These are phyloP conservation scores for Brenthis ino DNA, from an alignment of 2,888 invertebrate genomes.

Conservation along the genomic window DNA sequence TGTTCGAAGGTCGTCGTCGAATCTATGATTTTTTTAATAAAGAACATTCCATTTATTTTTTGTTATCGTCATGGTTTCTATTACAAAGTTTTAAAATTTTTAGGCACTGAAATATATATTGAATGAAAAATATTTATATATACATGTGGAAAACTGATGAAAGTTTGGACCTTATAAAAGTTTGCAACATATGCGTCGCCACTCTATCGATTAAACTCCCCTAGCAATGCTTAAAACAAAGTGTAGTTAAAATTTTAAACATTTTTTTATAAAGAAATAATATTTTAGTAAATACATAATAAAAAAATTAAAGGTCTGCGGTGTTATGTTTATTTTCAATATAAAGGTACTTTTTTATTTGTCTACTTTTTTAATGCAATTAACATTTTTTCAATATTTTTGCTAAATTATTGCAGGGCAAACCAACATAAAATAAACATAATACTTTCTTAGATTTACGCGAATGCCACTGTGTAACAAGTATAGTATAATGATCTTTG, in stretches of 20 bases:
- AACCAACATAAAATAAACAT: too few species aligned
- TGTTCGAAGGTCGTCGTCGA: slow-evolving; percentile 85
- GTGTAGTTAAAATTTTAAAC: slow-evolving; percentile 36
- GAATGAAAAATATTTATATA: slow-evolving; percentile 11
- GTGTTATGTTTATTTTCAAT: too few species aligned
- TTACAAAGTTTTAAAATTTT: neutral
- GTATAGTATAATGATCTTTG: too few species aligned
- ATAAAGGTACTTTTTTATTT: too few species aligned
- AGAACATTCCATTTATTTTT: neutral
- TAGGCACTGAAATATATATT: neutral
- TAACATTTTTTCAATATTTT: too few species aligned
- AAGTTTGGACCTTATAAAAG: slow-evolving; percentile 15
- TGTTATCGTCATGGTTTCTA: neutral
- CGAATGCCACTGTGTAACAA: too few species aligned
- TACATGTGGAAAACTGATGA: slow-evolving; percentile 5
- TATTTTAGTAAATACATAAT: too few species aligned
- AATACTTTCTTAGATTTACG: too few species aligned
- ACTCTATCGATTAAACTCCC: slow-evolving; percentile 5
- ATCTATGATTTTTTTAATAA: slow-evolving; percentile 54
- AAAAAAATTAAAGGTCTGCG: too few species aligned
- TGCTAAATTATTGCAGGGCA: too few species aligned
- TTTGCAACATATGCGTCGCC: slow-evolving; percentile 15
- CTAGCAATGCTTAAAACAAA: neutral
- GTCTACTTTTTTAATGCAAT: too few species aligned
- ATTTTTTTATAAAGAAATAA: too few species aligned